Evolutionary conservation across 2,113 vertebrate genomes (phyloP), one percentile per base, ranked within the genome.

Genomic region (Mellivora capensis): DNA sequence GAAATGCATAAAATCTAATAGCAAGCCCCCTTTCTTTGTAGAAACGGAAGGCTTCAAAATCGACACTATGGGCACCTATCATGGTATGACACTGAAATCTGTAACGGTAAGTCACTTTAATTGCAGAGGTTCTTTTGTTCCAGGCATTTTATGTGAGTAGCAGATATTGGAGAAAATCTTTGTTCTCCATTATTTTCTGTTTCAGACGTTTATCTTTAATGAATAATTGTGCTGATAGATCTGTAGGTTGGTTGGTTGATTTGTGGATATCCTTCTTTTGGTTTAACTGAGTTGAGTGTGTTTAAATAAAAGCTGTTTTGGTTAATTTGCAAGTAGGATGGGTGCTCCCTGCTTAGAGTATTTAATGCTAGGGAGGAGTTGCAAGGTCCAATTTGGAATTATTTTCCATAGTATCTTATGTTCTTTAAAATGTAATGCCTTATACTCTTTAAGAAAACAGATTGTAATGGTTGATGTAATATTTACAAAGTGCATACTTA

Each of bases 11-110:
- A 49, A 77, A 62, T 88, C 97, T 96, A 89, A 98, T 59, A 42
- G 14, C 39, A 90, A 52, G 6, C 6, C 18, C 18, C 52, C 93
- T 97, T 88, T 34, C 49, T 97, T 96, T 97, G 14, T 96, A 99
- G 99, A 99, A 99, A 99, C 99, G 49, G 99, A 99, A 98, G 99
- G 99, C 91, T 99, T 99, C 98, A 99, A 99, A 98, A 99, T 99
- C 34, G 99, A 99, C 97, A 99, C 99, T 7, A 99, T 99, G 99
- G 99, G 99, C 49, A 99, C 99, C 31, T 99, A 99, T 98, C 99
- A 99, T 1, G 99, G 99, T 79, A 99, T 99, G 99, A 99, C 99
- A 3, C 98, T 99, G 96, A 99, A 99, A 97, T 99, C 99, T 69
- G 99, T 99, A 97, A 99, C 99, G 98, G 99, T 99, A 99, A 99